A percentile compares a stretch with the other conserved stretches of the same genome.
These are phyloP conservation scores for Epirrhoe tristata DNA, from an alignment of 2,888 invertebrate genomes.

Conservation along the genomic window DNA sequence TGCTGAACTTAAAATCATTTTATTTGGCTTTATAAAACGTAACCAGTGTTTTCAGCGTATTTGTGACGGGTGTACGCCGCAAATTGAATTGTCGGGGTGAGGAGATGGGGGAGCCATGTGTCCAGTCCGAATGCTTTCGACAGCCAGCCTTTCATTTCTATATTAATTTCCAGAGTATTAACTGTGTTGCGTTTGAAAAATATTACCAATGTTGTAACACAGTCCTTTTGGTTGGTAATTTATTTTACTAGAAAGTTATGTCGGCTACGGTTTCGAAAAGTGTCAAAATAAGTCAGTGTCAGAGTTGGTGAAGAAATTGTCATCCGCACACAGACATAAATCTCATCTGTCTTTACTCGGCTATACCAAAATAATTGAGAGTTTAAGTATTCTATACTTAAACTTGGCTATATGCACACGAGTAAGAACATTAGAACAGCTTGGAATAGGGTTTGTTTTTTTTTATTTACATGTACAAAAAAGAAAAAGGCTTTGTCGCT, in stretches of 20 bases:
- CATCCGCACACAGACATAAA: background rate
- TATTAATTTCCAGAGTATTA: conserved; percentile 44
- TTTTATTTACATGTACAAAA: too few relatives aligned
- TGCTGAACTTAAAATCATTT: conserved; percentile 32
- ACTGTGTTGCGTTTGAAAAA: conserved; percentile 28
- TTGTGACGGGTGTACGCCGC: conserved; percentile 45
- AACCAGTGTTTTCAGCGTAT: conserved; percentile 39
- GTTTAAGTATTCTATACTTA: too few relatives aligned
- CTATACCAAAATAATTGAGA: background rate
- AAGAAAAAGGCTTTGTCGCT: too few relatives aligned
- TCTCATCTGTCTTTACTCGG: background rate
- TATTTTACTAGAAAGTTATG: background rate
- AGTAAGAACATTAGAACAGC: background rate
- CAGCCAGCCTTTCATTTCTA: conserved; percentile 45
- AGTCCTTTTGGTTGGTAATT: background rate
- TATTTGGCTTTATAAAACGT: conserved; percentile 32
- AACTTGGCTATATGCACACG: background rate
- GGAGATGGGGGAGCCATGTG: conserved; percentile 35
- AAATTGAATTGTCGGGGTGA: conserved; percentile 48
- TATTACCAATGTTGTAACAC: background rate
- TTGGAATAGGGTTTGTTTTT: background rate
- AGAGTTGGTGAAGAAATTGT: background rate
- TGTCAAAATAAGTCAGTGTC: background rate
- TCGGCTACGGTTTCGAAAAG: background rate
- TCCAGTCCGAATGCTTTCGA: conserved; percentile 45